Base-by-base conservation (phyloP, 1,140 invertebrate genomes). In the Trichoplusia ni region DNA sequence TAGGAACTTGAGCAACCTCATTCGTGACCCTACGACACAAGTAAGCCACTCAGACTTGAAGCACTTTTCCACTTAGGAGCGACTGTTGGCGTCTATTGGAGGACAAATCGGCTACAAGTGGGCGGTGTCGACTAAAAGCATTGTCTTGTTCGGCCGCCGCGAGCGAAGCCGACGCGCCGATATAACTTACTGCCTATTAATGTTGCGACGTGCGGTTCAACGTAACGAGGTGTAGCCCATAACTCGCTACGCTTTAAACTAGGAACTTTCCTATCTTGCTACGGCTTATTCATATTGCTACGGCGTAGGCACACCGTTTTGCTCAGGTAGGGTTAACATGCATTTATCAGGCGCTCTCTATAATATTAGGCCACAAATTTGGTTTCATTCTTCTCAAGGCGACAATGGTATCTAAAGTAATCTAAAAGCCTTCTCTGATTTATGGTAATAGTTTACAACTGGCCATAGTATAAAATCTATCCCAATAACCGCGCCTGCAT, bases 81-180 rank as follows among this genome's bases (percentile, higher is more conserved):
- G 13, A 9, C 40, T 37, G 25, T 35, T 27, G 46, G 46, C 25
- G 46, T 29, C 25, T 23, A 49, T 49, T 53, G 18, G 42, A 27
- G 56, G 56, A 60, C 56, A 60, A 60, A 47, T 60, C 56, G 42
- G 56, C 56, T 46, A 60, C 56, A 63, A 63, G 51, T 37, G 51
- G 27, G 23, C 51, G 53, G 53, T 44, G 8, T 3, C 19, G 40
- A 54, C 66, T 68, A 68, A 68, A 68, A 68, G 66, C 66, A 44
- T 68, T 68, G 61, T 68, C 66, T 59, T 68, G 66, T 68, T 23
- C 25, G 35, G 33, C 13, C 18, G 35, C 33, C 23, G 23, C 37
- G 18, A 14, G n/a, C 19, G 9, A 21, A 47, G 40, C 44, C 21
- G 19, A 49, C 13, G 44, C 23, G n/a, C n/a, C 31, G 42, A 23